These are phyloP conservation scores for Eilema sororculum DNA, from an alignment of 2,888 invertebrate species.

Conservation along the genomic window DNA sequence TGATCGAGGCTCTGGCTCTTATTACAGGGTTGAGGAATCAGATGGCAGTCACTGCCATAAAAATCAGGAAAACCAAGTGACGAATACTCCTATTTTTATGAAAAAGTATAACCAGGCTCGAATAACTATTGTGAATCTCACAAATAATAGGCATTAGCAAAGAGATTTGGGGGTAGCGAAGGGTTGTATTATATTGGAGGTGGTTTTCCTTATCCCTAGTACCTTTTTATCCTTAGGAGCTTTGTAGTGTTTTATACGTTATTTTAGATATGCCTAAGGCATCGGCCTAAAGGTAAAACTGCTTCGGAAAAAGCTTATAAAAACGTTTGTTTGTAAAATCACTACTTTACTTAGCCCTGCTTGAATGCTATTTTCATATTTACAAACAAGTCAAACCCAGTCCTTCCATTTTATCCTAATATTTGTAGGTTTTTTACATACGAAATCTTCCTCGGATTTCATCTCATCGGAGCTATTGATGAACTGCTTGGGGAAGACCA, in stretches of 20 bases:
- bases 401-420: no score
- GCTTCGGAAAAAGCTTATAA: background rate
- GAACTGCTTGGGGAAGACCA: no score
- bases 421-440: no score
- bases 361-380: no score
- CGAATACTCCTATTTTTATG: background rate
- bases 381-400: no score
- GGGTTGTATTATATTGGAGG: background rate
- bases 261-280: background rate
- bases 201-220: background rate
- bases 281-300: background rate
- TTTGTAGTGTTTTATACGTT: background rate
- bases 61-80: no score
- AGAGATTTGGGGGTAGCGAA: background rate
- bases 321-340: background rate
- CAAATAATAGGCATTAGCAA: background rate
- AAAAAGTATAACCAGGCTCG: background rate
- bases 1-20: no score
- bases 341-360: no score
- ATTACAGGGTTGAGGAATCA: no score
- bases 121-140: background rate
- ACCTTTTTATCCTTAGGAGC: conserved; percentile 3
- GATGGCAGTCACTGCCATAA: no score
- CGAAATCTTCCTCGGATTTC: no score
- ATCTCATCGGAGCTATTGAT: no score